Base-by-base conservation (phyloP, 2,888 invertebrate genomes). In the Litoditis marina region DNA sequence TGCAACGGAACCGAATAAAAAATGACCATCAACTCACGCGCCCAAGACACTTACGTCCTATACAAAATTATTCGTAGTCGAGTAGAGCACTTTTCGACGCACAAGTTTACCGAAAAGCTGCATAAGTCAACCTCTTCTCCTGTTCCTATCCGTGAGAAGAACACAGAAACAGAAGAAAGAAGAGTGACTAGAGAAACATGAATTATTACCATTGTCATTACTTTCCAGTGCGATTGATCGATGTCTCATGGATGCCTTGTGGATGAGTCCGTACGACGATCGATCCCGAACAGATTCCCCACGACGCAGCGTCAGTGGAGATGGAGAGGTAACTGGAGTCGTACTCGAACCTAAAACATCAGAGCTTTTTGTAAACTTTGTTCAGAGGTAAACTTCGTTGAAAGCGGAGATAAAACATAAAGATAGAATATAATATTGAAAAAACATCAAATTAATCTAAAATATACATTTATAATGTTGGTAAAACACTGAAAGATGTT, bases 231-330 rank as follows among this genome's bases (percentile, higher is more conserved):
- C 76, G 47, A 82, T 82, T 13, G 79, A 79, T 27, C 82, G 73
- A 68, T 81, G 81, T 53, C 82, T 59, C 79, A 81, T 79, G 8
- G 79, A 79, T 6, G 77, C 73, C 60, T 78, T 77, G 57, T 79
- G 80, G 25, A 81, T 69, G 13, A 73, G 54, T 22, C 66, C 70
- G 64, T 79, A 81, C 25, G 75, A 69, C 39, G 71, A 67, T 42
- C 78, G 60, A 46, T 78, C 78, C 47, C 75, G 76, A 19, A 80
- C 71, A 2, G 80, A 80, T 53, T 80, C 80, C 13, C 71, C 70
- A 30, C 78, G 67, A 60, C 68, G 66, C 42, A 79, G 54, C 28
- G 66, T 55, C 31, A 30, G 62, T 25, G 65, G 65, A 8, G 67
- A 65, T 13, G 61, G 57, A 11, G 34, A 53, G 8, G 59, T 25